Base-by-base conservation (phyloP, 2,113 vertebrate species). In the Excalfactoria chinensis region DNA sequence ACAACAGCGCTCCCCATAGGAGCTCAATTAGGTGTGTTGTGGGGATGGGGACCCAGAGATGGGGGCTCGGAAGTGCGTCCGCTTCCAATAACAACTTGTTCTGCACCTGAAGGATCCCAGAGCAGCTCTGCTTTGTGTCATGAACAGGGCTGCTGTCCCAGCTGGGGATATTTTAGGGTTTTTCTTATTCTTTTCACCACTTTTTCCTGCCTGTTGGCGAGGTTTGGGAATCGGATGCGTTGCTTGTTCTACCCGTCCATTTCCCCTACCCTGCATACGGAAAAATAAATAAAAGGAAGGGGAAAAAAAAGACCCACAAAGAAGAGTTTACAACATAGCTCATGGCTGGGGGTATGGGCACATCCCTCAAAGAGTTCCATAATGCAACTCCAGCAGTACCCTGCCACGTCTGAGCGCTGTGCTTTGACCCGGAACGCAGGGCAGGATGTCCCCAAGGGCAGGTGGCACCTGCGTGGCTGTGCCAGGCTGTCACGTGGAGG, bases 51-150 rank as follows among this genome's bases (percentile, higher is more conserved):
- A 53, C 26, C 12, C 0, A 0, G 41, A 66, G 53, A 62, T 2
- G 66, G 41, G 90, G 79, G 71, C 81, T 73, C 72, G 91, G 92
- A 93, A 89, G 93, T 56, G 74, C 84, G 86, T 80, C 71, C 74
- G 7, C 83, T 85, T 95, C 88, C 70, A 97, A 96, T 89, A 95
- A 97, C 95, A 96, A 13, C 96, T 94, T 95, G 93, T 86, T 68
- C 87, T 90, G 77, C 35, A 21, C 16, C 11, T 85, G 92, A 94
- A 66, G 84, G 60, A 81, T 96, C 93, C 78, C 93, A 93, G 92
- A 95, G 86, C 67, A 63, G 56, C 59, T 75, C 93, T 96, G 95
- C 56, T 94, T 49, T 92, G 2, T 95, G 75, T 96, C 95, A 75
- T 2, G 2, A 40, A 35, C 2, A 3, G 30, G 32, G 30, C 74